These are phyloP conservation scores for Eupithecia exiguata DNA, from an alignment of 2,888 invertebrate species.

Conservation along the genomic window DNA sequence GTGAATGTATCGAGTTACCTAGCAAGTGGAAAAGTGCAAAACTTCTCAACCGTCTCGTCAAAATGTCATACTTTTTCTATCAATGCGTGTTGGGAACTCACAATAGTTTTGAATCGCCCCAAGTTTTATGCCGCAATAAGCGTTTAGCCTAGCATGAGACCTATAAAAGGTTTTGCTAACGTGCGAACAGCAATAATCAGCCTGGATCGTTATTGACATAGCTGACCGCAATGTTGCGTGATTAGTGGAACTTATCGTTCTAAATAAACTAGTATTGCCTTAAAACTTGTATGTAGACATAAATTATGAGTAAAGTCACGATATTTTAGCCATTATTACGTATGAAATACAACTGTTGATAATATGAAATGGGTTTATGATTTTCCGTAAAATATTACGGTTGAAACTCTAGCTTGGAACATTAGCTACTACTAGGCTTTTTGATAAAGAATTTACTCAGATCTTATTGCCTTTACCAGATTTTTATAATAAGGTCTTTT, in stretches of 20 bases:
- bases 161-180: slow-evolving; percentile 44
- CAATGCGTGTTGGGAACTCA: background rate
- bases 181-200: slow-evolving; percentile 58
- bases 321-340: slow-evolving; percentile 25
- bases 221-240: slow-evolving; percentile 60
- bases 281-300: slow-evolving; percentile 52
- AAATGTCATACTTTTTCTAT: no score
- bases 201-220: slow-evolving; percentile 59
- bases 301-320: slow-evolving; percentile 52
- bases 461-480: background rate
- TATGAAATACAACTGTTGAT: slow-evolving; percentile 25
- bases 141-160: background rate
- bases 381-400: slow-evolving; percentile 19
- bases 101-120: background rate
- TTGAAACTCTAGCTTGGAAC: background rate
- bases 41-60: no score
- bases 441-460: background rate
- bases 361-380: slow-evolving; percentile 19
- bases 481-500: background rate
- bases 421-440: background rate
- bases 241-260: slow-evolving; percentile 56
- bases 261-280: slow-evolving; percentile 55
- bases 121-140: background rate
- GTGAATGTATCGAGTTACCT: background rate
- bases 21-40: background rate